Evolutionary conservation across 2,888 invertebrate species (phyloP), one percentile per base, ranked within the genome.

Genomic region (Eupithecia abbreviata): DNA sequence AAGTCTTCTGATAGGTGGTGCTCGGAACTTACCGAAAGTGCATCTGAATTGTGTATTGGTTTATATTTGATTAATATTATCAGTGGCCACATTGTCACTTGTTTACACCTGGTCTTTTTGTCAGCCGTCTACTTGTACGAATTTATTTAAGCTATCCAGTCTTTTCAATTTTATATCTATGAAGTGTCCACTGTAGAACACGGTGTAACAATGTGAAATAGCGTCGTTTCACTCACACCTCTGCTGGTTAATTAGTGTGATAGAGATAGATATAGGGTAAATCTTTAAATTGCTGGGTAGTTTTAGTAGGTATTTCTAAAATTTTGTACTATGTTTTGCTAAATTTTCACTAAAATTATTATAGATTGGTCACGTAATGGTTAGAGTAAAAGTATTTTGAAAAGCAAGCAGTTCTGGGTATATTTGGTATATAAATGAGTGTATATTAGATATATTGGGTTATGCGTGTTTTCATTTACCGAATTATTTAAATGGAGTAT

Each of bases 311-410:
- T 93, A 94, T 94, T 94, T 93, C 93, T 94, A 93, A 93, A 94
- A 93, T 94, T 94, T 94, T 95, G 91, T 95, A 95, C 94, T 94
- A 94, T 94, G 94, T 95, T 95, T 95, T 94, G 95, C 95, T 89
- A 95, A 94, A 94, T 94, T 94, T 94, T 94, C 94, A 95, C 94
- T 93, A 91, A 92, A 88, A 82, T 84, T 85, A 87, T 85, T 90
- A 92, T 93, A 93, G 93, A 91, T 90, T 91, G 93, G 90, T 93
- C 94, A 94, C 94, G 87, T 91, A 91, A 92, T 83, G 84, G 83
- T 88, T 92, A 93, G 92, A 79, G 83, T 84, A 84, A 88, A 86
- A 84, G 85, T 86, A 87, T 88, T 90, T 90, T 89, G 86, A 89
- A 58, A 58, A 87, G 89, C 88, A 90, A 90, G 88, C 80, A 77